Evolutionary conservation across 2,888 invertebrate species (phyloP), one percentile per base, ranked within the genome.

Genomic region (Anoplius nigerrimus): DNA sequence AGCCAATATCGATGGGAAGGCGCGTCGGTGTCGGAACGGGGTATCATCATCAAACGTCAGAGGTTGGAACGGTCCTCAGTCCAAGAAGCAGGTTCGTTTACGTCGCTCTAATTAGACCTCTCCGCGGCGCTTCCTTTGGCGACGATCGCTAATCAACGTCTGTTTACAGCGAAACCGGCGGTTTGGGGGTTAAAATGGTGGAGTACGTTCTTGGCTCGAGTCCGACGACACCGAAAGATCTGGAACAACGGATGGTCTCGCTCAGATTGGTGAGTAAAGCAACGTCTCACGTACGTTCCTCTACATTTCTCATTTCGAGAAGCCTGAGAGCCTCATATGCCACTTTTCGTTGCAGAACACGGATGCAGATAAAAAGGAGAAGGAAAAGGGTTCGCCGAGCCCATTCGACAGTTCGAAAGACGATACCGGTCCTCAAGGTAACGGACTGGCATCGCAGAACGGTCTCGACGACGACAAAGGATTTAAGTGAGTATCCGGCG

Each of bases 161-260:
- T 60, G 11, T 59, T 80, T 80, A 91, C 82, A 96, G 97, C 89
- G 96, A 97, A 79, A 96, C 96, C 71, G 93, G 94, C 76, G 97
- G 97, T 53, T 93, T 98, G 78, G 97, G 97, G 79, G 97, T 98
- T 80, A 98, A 98, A 92, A 98, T 98, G 97, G 98, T 98, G 62
- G 98, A 99, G 90, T 98, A 98, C 89, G 98, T 99, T 69, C 92
- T 99, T 83, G 96, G 98, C 77, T 96, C 95, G 75, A 97, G 96
- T 74, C 97, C 97, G 21, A 97, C 97, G 79, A 89, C 88, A 58
- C 88, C 88, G 2, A 89, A 88, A 71, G 88, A 88, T 75, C 74
- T 89, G 78, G 88, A 88, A 73, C 85, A 84, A 13, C 84, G 88
- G 65, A 88, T 89, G 86, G 87, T 83, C 61, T 85, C 86, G 51